Base-by-base conservation (phyloP, 1,140 invertebrate genomes). In the Meloidogyne floridensis region DNA sequence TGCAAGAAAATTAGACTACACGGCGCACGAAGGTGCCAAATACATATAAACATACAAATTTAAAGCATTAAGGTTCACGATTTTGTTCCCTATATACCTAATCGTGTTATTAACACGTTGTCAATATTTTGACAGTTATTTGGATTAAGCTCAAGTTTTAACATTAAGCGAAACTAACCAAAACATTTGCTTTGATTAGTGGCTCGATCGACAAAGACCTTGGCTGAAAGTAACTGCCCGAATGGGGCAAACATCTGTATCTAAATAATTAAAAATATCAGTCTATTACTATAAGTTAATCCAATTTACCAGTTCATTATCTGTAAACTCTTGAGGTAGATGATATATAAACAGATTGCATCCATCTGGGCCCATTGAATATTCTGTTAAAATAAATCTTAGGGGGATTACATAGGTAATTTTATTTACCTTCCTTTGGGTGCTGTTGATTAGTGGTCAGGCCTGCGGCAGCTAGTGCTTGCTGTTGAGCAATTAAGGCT, bases 131-230 rank as follows among this genome's bases (percentile, higher is more conserved):
- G 32, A 32, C 32, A 32, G 32, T 32, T 32, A 77, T 32, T 32
- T 32, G 32, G 32, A 32, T 32, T 32, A 1, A 32, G 2, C 32
- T 32, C 2, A n/a, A n/a, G 32, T 32, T 2, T 32, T 2, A 32
- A 32, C 32, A 32, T 32, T 32, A 32, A 15, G 54, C 32, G 65
- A 54, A 72, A 93, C 94, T 93, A 93, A 98, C 97, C 97, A 92
- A 99, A 99, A 93, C 97, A 99, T 93, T 99, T 99, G 93, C 96
- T 98, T 92, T 99, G 97, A 93, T 98, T 99, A 86, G 97, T 99
- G 90, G 96, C 97, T 87, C 97, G 94, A 91, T 99, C 97, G 89
- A 99, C 97, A 92, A 99, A 99, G 82, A 99, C 77, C 47, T 99
- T 99, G 89, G 96, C 97, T 91, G 95, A 97, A 92, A 99, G 98